Percentiles rank a stretch among this genome's conserved stretches.
These are phyloP conservation scores for Calephelis perditalis DNA, from an alignment of 2,888 invertebrate species.

Conservation along the genomic window DNA sequence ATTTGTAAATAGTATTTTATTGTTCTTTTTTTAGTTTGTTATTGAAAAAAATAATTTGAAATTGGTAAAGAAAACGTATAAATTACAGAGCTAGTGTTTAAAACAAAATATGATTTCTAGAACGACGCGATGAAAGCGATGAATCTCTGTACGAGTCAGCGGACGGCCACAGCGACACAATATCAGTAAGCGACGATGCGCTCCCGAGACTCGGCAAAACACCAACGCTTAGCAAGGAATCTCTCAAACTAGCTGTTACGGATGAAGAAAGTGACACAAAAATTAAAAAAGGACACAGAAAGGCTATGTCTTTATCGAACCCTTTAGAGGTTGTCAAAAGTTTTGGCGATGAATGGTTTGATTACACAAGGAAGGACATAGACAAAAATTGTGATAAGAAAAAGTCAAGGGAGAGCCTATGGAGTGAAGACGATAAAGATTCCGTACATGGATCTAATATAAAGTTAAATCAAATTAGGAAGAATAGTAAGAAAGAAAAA, in stretches of 20 bases:
- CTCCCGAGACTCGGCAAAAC: constrained; percentile 58
- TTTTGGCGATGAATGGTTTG: constrained; percentile 70
- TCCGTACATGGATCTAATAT: constrained; percentile 59
- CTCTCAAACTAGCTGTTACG: constrained; percentile 64
- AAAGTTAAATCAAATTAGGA: constrained; percentile 56
- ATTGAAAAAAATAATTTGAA: background rate
- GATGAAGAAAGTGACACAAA: constrained; percentile 64
- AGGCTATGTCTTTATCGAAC: constrained; percentile 71
- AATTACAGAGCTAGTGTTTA: constrained; percentile 17
- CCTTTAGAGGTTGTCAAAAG: constrained; percentile 67
- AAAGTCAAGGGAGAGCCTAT: constrained; percentile 69
- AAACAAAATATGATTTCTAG: constrained; percentile 37
- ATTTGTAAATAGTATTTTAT: background rate
- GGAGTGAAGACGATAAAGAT: constrained; percentile 70
- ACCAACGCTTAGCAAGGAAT: constrained; percentile 68
- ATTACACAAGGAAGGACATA: constrained; percentile 54
- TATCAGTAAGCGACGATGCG: constrained; percentile 67
- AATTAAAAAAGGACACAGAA: constrained; percentile 62
- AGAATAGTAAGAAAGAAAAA: constrained; percentile 64
- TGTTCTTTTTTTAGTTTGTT: background rate
- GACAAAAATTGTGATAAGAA: constrained; percentile 63
- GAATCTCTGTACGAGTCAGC: constrained; percentile 72
- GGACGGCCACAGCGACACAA: constrained; percentile 66
- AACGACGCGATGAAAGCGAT: constrained; percentile 69
- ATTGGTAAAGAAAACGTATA: constrained; percentile 29